Evolutionary conservation across 2,888 invertebrate species (phyloP).

Genomic region (Polydrusus cervinus): DNA sequence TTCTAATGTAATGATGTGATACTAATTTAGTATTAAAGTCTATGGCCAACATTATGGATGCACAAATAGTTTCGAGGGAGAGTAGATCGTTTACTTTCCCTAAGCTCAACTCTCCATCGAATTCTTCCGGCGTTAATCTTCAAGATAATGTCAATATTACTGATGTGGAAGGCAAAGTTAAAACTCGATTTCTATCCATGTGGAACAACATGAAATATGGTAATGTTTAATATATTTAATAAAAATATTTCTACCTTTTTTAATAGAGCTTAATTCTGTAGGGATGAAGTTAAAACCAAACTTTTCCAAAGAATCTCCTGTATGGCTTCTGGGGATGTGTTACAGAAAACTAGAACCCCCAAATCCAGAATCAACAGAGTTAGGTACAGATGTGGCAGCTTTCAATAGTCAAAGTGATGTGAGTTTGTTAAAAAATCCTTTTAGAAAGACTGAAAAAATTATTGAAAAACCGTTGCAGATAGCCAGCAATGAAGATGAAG

Average conservation of each 20-base stretch:
- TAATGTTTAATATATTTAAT: slow-evolving; percentile 63
- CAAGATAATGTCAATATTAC: slow-evolving; percentile 65
- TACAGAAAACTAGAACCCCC: slow-evolving; percentile 78
- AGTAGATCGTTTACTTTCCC: slow-evolving; percentile 59
- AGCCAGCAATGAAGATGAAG: slow-evolving; percentile 69
- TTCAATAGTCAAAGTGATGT: slow-evolving; percentile 75
- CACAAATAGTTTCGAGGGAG: slow-evolving; percentile 62
- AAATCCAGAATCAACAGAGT: slow-evolving; percentile 73
- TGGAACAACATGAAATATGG: slow-evolving; percentile 96
- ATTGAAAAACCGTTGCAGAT: slow-evolving; percentile 45
- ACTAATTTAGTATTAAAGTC: slow-evolving; percentile 17
- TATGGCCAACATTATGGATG: slow-evolving; percentile 59
- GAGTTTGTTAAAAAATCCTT: slow-evolving; percentile 49
- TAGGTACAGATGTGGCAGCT: slow-evolving; percentile 77
- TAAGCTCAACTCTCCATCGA: slow-evolving; percentile 58
- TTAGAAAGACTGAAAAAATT: slow-evolving; percentile 29
- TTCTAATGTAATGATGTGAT: slow-evolving; percentile 20
- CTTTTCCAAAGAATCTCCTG: slow-evolving; percentile 90
- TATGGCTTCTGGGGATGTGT: slow-evolving; percentile 88
- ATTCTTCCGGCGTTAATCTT: slow-evolving; percentile 63
- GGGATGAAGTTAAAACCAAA: slow-evolving; percentile 80
- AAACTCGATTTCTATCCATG: slow-evolving; percentile 87
- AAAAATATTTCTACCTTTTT: slow-evolving; percentile 21
- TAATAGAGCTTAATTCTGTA: slow-evolving; percentile 54
- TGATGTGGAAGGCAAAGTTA: slow-evolving; percentile 84